Evolutionary conservation across 2,888 invertebrate genomes (phyloP), one percentile per base, ranked within the genome.

Genomic region (Nebria salina): DNA sequence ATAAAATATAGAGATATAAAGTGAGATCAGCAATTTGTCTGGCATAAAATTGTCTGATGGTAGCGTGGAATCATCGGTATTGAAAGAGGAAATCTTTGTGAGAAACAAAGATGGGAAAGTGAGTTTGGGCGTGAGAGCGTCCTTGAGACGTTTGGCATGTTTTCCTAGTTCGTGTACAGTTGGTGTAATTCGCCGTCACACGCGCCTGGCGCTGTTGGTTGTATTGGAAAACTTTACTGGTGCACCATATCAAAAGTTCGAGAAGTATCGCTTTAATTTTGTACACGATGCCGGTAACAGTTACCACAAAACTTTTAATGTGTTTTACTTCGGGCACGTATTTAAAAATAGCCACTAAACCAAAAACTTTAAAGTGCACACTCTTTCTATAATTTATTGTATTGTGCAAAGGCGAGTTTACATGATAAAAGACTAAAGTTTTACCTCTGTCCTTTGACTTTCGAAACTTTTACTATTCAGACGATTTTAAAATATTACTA

Each of bases 101-200:
- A 1, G 54, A 54, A 54, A 54, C 54, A 54, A 54, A 54, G 54
- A 54, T 54, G 54, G 54, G 54, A 54, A 54, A 54, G 54, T 54
- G 54, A 54, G 54, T 54, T 54, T 54, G 54, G 54, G 54, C 54
- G 54, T 54, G 54, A 54, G 54, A 54, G 54, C 54, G 54, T 54
- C 54, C 54, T 54, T 54, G 54, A 54, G 54, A 54, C 34, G 34
- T 34, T 34, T 34, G 34, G 54, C 13, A 54, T 54, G 54, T 54
- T 34, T 34, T 34, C 34, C 34, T 34, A 34, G 1, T 34, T 34
- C 34, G 34, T 34, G 34, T 34, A 34, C 5, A 34, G 34, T 34
- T 34, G 34, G 34, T 34, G 34, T 34, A 34, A 34, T 34, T 34
- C 34, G 34, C 34, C 34, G 34, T 34, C 34, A 34, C 34, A 54